Percentiles rank a stretch among this genome's conserved stretches.
These are phyloP conservation scores for Drosophila colorata DNA, from an alignment of 2,888 invertebrate species.

Conservation along the genomic window DNA sequence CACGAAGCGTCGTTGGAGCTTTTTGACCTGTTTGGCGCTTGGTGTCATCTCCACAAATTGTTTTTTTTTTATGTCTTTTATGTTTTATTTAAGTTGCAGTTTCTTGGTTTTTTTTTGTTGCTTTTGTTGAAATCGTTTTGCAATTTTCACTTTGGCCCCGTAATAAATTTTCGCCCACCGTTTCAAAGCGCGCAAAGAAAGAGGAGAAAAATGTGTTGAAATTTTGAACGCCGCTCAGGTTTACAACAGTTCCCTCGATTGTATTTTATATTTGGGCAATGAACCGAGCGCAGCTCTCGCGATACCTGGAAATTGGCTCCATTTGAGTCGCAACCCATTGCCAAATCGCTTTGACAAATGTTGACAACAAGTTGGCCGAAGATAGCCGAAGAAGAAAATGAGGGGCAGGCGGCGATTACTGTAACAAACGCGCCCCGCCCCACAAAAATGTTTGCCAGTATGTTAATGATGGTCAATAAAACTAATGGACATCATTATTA, in stretches of 20 bases:
- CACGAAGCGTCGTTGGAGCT: conserved; percentile 46
- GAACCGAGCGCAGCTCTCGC: conserved; percentile 34
- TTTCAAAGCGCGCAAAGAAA: neutral
- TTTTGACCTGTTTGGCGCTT: conserved; percentile 51
- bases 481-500: neutral
- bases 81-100: conserved; percentile 39
- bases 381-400: neutral
- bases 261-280: conserved; percentile 50
- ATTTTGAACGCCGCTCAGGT: conserved; percentile 61
- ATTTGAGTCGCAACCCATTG: conserved; percentile 46
- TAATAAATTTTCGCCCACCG: conserved; percentile 57
- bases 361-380: conserved; percentile 26
- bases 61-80: conserved; percentile 17
- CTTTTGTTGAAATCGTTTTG: conserved; percentile 52
- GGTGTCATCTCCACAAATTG: conserved; percentile 55
- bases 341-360: conserved; percentile 50
- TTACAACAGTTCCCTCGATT: conserved; percentile 48
- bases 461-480: conserved; percentile 11
- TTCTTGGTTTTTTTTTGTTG: conserved; percentile 14
- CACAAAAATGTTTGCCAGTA: neutral
- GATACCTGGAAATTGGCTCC: conserved; percentile 61
- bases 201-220: conserved; percentile 39
- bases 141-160: conserved; percentile 61
- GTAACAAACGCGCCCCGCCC: conserved; percentile 13
- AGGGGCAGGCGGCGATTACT: neutral